Conservation (phyloP, 2,797 vertebrate genomes). For the Manis javanica region DNA sequence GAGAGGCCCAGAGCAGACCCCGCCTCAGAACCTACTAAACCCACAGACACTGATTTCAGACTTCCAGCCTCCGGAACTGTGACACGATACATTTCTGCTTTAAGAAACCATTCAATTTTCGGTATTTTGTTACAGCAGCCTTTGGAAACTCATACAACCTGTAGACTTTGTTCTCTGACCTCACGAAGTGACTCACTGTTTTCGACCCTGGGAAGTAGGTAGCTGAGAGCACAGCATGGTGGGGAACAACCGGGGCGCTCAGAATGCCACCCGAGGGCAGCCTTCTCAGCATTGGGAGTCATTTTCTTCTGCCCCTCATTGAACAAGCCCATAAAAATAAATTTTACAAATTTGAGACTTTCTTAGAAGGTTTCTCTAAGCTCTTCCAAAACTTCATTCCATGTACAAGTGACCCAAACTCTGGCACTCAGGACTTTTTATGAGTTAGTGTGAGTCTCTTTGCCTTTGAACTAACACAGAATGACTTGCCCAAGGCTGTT, state of each 20-base stretch:
- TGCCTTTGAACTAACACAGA: neutral
- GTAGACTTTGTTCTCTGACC: neutral
- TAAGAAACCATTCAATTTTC: neutral
- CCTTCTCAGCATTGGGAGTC: neutral
- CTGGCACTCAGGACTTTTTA: neutral
- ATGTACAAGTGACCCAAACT: neutral
- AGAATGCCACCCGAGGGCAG: neutral
- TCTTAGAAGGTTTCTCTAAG: neutral
- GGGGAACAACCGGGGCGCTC: accelerated
- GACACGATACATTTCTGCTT: neutral
- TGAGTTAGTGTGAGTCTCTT: neutral
- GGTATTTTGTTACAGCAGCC: neutral
- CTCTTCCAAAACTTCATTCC: neutral
- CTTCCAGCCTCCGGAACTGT: neutral
- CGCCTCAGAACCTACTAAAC: neutral
- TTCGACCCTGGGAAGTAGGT: neutral
- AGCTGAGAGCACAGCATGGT: neutral
- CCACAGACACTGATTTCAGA: neutral
- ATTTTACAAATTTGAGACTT: neutral
- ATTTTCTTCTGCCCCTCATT: neutral
- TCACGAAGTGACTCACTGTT: neutral
- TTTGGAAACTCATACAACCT: neutral
- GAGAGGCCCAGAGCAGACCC: neutral
- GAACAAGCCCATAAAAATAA: neutral
- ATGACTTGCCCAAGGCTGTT: neutral